Base-by-base conservation (phyloP, 2,113 vertebrate genomes). In the Micronycteris hirsuta region DNA sequence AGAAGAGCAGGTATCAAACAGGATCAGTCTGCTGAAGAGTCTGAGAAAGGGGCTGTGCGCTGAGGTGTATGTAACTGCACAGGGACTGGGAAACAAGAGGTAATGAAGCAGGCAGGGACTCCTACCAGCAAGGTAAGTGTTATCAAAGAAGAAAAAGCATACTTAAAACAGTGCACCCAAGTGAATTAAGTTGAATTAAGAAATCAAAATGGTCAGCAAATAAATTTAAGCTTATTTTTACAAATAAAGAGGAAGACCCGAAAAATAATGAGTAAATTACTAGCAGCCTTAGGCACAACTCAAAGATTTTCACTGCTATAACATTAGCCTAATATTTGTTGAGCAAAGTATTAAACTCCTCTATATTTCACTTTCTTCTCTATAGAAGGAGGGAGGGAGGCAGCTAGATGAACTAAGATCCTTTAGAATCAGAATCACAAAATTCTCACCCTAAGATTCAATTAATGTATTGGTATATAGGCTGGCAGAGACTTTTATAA, bases 121-220 rank as follows among this genome's bases (percentile, higher is more conserved):
- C 20, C 22, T 5, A 38, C 31, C 54, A 54, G 52, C 41, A 31
- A 20, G 36, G 4, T 24, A 54, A 78, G 54, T 43, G n/a, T 47
- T 38, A 78, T n/a, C 81, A 65, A 26, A 90, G 45, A 70, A 13
- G 10, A 47, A 89, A 81, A 94, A 71, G 28, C 3, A 28, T 1
- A n/a, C 68, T 84, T 70, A 78, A n/a, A 73, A 38, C 70, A 93
- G 31, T 19, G 28, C 91, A n/a, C 33, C 47, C 56, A 68, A 47
- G 43, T 58, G 49, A 15, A 38, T 7, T 41, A 56, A 73, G 83
- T 0, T 28, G 17, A 81, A 85, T 4, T 63, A 36, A 68, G 63
- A 31, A 80, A 22, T n/a, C 19, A 33, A 78, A 73, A 43, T 20
- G 67, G 26, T 5, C 63, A 33, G 20, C 31, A 73, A 10, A 22